A percentile compares a stretch with the other conserved stretches of the same genome.
These are phyloP conservation scores for Tympanoctomys barrerae DNA, from an alignment of 2,797 vertebrate genomes.

Conservation along the genomic window DNA sequence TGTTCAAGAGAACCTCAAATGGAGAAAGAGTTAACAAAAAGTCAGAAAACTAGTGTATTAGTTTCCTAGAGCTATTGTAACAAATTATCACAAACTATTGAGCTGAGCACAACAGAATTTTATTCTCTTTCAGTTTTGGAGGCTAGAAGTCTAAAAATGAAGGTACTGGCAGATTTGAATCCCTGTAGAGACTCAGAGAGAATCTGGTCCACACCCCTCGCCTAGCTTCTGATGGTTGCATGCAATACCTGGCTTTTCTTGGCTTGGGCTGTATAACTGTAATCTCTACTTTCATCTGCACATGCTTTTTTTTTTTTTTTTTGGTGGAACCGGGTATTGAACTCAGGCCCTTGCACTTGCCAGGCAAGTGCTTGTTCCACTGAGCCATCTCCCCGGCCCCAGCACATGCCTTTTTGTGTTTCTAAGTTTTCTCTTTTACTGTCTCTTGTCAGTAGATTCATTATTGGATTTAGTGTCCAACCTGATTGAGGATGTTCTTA, in stretches of 20 bases:
- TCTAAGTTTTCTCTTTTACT: slow-evolving; percentile 17
- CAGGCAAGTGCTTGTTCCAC: too few species aligned
- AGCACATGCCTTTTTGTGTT: background rate
- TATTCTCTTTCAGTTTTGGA: background rate
- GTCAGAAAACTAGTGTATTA: background rate
- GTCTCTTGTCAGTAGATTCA: background rate
- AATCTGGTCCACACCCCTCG: background rate
- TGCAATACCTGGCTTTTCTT: background rate
- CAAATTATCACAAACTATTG: background rate
- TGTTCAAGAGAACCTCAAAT: slow-evolving; percentile 33
- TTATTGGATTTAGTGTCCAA: background rate
- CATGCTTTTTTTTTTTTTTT: background rate
- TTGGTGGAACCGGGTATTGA: too few species aligned
- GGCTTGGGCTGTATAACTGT: background rate
- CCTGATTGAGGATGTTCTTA: background rate
- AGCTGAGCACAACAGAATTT: background rate
- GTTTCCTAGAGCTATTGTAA: background rate
- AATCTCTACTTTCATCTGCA: background rate
- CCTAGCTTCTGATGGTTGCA: background rate
- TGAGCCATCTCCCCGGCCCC: too few species aligned
- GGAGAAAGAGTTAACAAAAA: slow-evolving; percentile 10
- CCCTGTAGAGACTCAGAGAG: background rate
- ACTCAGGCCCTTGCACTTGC: too few species aligned
- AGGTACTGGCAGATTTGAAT: background rate
- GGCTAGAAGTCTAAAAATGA: background rate